Conservation (phyloP, 2,888 invertebrate genomes). For the Microplitis manilae region DNA sequence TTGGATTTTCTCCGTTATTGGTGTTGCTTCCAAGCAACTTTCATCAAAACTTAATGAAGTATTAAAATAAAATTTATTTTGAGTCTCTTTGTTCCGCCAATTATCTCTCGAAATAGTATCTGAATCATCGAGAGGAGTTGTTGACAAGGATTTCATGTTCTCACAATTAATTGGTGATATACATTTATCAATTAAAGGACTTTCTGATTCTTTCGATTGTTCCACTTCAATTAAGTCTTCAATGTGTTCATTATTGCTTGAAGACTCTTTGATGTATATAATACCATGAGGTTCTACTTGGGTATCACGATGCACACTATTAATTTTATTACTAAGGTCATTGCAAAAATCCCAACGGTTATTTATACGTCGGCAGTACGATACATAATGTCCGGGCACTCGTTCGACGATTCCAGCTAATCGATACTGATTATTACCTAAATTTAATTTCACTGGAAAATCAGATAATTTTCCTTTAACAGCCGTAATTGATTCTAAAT, state of each 20-base stretch:
- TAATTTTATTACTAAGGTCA: constrained; percentile 21
- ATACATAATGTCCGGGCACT: constrained; percentile 31
- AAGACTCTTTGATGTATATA: constrained; percentile 30
- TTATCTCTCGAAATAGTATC: constrained; percentile 34
- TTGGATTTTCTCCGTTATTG: not conserved
- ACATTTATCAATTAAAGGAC: not conserved
- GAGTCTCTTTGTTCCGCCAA: constrained; percentile 33
- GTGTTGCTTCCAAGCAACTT: not conserved
- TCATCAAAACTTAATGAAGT: not conserved
- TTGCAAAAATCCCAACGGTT: constrained; percentile 32
- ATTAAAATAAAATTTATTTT: not conserved
- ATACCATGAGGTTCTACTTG: constrained; percentile 34
- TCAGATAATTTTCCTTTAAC: constrained; percentile 27
- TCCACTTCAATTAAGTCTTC: not conserved
- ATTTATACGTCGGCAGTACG: constrained; percentile 33
- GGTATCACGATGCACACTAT: constrained; percentile 14
- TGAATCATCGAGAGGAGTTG: constrained; percentile 31
- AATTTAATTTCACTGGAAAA: constrained; percentile 23
- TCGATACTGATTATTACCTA: constrained; percentile 27
- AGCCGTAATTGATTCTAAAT: constrained; percentile 3
- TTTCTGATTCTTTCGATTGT: not conserved
- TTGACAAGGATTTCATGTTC: not conserved
- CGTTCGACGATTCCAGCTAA: constrained; percentile 32
- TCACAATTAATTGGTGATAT: not conserved
- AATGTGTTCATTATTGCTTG: not conserved